Base-by-base conservation (phyloP, 2,797 vertebrate species). In the Cyclopterus lumpus region DNA sequence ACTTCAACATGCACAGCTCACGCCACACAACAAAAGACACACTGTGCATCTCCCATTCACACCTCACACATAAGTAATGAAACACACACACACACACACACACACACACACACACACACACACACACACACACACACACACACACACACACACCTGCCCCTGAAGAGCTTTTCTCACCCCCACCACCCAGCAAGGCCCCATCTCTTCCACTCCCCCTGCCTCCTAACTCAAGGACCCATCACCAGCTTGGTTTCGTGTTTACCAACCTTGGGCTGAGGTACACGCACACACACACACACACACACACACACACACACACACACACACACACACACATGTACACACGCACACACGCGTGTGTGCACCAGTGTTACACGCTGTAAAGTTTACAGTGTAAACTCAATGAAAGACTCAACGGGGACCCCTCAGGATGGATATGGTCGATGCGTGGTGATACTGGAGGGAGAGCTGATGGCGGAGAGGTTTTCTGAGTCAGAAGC, bases 181-280 rank as follows among this genome's bases (percentile, higher is more conserved):
- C 22, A n/a, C 24, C 18, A 65, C 16, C 26, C 54, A 22, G 1
- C 80, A 77, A 76, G 64, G 44, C 24, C 14, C 12, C 18, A 16
- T 67, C 32, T 71, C 48, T 6, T 34, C 32, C 6, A 6, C 32
- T 34, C 32, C 34, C 32, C 1, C 32, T 34, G 30, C 32, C 28
- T 1, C 32, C 32, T 32, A 34, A 34, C 18, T 48, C 49, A 1
- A 69, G 71, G 71, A 67, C 76, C 78, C 75, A 60, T 55, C 72
- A 63, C 65, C 60, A 72, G 59, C 65, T 75, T 80, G 73, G 49
- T 75, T 80, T 78, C 46, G 26, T 86, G 82, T 75, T 80, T 57
- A 73, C 53, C 58, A 80, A 66, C 59, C 66, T 75, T 62, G 55
- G 67, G 53, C 79, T 36, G 73, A 85, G 30, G 38, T 36, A 5